Base-by-base conservation (phyloP, 2,797 vertebrate genomes). In the Oceanodroma leucorhoa region DNA sequence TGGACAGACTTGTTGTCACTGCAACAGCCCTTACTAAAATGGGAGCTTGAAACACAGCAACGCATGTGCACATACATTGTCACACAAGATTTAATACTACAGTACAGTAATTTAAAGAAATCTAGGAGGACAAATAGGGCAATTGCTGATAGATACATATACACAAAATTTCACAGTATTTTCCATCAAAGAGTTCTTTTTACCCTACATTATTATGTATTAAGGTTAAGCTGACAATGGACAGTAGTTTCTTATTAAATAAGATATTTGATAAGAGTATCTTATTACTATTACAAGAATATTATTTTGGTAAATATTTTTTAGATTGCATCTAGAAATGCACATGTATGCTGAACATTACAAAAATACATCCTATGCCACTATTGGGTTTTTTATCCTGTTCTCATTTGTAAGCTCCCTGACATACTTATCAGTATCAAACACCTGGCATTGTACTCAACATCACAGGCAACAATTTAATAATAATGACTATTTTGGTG, bases 1-100 rank as follows among this genome's bases (percentile, higher is more conserved):
- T 45, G 13, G 41, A 46, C 43, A 84, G 58, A 55, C 30, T 48
- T 53, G 7, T 26, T 80, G 50, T 43, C 50, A 76, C 30, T 76
- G 64, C 50, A 66, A 27, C 26, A 87, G 50, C 17, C 29, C 10
- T 45, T 55, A 54, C 18, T n/a, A 65, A 60, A 69, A 36, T 3
- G 8, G 34, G 30, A 73, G 65, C 70, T 14, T 67, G 27, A 76
- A 87, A 71, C 57, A 71, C 17, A 41, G 32, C 19, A 71, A 61
- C 0, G 1, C 54, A 51, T 2, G 13, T 45, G 27, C 15, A 34
- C 11, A 11, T 8, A 55, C 20, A 51, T 3, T 23, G 40, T 16
- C 77, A 75, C 10, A 26, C 6, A n/a, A 48, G 76, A 51, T 54
- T 38, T 57, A 55, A 60, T 24, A 34, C 14, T 8, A 16, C 4